A percentile compares a stretch with the other conserved stretches of the same genome.
Evolutionary conservation across 2,888 invertebrate genomes (phyloP).

Genomic region (Standfussiana lucernea): DNA sequence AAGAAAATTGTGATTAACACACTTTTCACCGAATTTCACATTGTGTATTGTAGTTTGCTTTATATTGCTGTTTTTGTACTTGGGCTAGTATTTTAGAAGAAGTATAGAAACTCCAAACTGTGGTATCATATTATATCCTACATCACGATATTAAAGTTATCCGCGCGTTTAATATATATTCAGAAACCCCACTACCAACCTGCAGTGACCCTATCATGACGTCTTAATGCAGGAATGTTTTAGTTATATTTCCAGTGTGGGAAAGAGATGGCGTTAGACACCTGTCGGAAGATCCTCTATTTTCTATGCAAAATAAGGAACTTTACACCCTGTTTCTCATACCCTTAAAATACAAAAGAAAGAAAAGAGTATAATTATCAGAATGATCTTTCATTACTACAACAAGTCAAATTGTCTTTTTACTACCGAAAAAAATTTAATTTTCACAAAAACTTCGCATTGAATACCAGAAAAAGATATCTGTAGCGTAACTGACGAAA

Average conservation of each 20-base stretch:
- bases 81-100: neutral
- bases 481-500: neutral
- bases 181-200: too few species aligned
- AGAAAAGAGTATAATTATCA: neutral
- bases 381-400: neutral
- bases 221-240: too few species aligned
- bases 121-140: neutral
- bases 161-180: neutral
- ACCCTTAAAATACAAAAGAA: neutral
- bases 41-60: too few species aligned
- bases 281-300: neutral
- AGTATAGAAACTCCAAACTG: neutral
- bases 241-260: too few species aligned
- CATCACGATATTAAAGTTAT: neutral
- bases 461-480: neutral
- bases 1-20: constrained; percentile 7
- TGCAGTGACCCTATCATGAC: too few species aligned
- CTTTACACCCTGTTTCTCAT: neutral
- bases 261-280: too few species aligned
- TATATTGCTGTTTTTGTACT: neutral
- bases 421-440: neutral
- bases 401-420: neutral
- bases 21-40: neutral
- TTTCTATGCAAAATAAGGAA: neutral
- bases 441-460: neutral